Percentiles rank a stretch among this genome's conserved stretches.
Conservation (phyloP, 2,797 vertebrate genomes). For the Ctenopoma kingsleyae region DNA sequence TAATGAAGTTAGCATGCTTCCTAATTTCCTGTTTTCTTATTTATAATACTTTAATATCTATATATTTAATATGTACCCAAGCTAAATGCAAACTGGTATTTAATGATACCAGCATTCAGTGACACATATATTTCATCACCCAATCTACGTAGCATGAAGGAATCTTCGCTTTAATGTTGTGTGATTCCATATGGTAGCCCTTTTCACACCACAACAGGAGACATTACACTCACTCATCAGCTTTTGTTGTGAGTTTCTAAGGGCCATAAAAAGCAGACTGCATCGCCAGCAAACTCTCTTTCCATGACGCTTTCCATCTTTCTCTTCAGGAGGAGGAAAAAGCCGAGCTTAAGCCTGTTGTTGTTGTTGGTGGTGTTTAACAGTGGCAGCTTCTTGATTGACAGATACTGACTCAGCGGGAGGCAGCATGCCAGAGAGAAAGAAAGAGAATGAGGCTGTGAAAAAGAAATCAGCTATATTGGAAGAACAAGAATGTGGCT, state of each 20-base stretch:
- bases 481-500: slow-evolving; percentile 26
- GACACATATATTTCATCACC: too few species aligned
- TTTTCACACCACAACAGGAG: background rate
- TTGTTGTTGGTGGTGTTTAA: slow-evolving; percentile 52
- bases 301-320: slow-evolving; percentile 27
- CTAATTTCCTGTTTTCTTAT: background rate
- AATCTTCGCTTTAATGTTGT: background rate
- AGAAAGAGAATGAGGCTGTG: slow-evolving; percentile 11
- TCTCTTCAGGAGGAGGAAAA: slow-evolving; percentile 42
- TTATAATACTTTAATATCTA: too few species aligned
- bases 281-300: slow-evolving; percentile 31
- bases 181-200: background rate
- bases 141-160: background rate
- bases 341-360: slow-evolving; percentile 33
- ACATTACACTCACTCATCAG: slow-evolving; percentile 4
- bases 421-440: slow-evolving; percentile 45
- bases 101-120: background rate
- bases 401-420: slow-evolving; percentile 64
- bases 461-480: slow-evolving; percentile 42
- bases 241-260: slow-evolving; percentile 29
- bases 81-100: too few species aligned
- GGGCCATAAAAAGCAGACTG: slow-evolving; percentile 20
- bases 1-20: slow-evolving; percentile 4
- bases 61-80: too few species aligned
- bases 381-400: slow-evolving; percentile 57